These are phyloP conservation scores for Apodemia zela DNA, from an alignment of 2,888 invertebrate species.

Conservation along the genomic window DNA sequence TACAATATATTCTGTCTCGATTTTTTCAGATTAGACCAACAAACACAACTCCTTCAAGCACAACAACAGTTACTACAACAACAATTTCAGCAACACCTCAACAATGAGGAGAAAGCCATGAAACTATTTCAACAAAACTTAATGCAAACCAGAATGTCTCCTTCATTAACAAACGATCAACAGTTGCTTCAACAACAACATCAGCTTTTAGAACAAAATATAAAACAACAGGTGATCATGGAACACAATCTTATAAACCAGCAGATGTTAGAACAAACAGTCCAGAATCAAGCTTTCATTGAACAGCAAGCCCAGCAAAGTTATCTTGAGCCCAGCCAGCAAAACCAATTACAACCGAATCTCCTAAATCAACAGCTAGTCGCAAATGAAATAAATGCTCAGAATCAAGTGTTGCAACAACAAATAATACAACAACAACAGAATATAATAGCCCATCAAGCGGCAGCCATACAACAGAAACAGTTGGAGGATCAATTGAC, in stretches of 20 bases:
- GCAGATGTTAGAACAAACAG: conserved; percentile 65
- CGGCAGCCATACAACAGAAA: conserved; percentile 71
- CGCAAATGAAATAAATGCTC: conserved; percentile 59
- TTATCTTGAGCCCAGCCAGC: conserved; percentile 48
- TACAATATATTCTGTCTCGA: not conserved
- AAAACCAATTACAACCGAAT: conserved; percentile 53
- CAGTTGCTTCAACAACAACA: conserved; percentile 56
- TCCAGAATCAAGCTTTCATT: conserved; percentile 56
- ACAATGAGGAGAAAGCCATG: conserved; percentile 74
- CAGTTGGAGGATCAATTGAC: conserved; percentile 64
- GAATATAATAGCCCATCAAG: conserved; percentile 68
- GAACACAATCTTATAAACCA: conserved; percentile 72
- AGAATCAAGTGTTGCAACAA: conserved; percentile 77
- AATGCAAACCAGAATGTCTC: conserved; percentile 73
- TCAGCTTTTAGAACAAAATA: conserved; percentile 54
- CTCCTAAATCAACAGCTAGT: conserved; percentile 58
- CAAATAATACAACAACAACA: conserved; percentile 75
- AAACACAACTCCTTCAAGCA: conserved; percentile 66
- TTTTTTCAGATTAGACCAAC: conserved; percentile 59
- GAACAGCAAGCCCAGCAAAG: conserved; percentile 59
- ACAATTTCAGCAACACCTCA: conserved; percentile 75
- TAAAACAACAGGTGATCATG: conserved; percentile 64
- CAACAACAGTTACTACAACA: conserved; percentile 76
- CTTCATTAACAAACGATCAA: conserved; percentile 50
- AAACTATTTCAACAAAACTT: conserved; percentile 81